Percentiles rank a stretch among this genome's conserved stretches.
These are phyloP conservation scores for Odontocolon sp. DNA, from an alignment of 2,888 invertebrate species.

Conservation along the genomic window DNA sequence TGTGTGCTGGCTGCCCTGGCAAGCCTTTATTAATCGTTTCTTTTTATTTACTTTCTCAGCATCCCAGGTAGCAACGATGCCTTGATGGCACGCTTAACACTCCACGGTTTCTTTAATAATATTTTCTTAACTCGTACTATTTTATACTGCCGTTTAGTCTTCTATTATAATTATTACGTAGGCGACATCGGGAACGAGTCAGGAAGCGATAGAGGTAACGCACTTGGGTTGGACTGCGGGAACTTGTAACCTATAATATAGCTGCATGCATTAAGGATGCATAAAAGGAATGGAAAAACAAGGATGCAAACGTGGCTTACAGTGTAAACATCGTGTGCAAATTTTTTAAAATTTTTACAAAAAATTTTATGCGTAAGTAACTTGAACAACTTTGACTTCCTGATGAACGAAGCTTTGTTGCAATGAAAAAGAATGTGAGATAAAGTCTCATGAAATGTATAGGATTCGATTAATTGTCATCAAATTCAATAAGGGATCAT, in stretches of 20 bases:
- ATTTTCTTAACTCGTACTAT: not conserved
- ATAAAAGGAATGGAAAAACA: too few relatives aligned
- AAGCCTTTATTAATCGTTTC: not conserved
- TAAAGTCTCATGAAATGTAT: too few relatives aligned
- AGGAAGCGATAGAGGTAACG: not conserved
- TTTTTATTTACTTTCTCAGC: slow-evolving; percentile 9
- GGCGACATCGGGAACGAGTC: not conserved
- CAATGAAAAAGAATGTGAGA: too few relatives aligned
- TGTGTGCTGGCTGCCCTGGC: not conserved
- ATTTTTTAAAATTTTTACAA: too few relatives aligned
- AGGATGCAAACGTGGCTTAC: too few relatives aligned
- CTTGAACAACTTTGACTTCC: too few relatives aligned
- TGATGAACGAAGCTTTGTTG: too few relatives aligned
- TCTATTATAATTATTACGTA: not conserved
- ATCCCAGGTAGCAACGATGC: slow-evolving; percentile 37
- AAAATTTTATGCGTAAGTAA: too few relatives aligned
- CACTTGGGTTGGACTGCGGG: not conserved
- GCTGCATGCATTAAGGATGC: not conserved
- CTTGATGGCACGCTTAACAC: slow-evolving; percentile 31
- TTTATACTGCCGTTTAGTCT: not conserved
- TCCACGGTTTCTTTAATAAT: slow-evolving; percentile 6
- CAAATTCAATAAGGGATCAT: too few relatives aligned
- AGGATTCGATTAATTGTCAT: too few relatives aligned
- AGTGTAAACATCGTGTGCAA: too few relatives aligned
- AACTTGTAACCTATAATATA: slow-evolving; percentile 5